Percentiles rank a stretch among this genome's conserved stretches.
Conservation (phyloP, 2,113 vertebrate genomes). For the Cyphomyrus discorhynchus region DNA sequence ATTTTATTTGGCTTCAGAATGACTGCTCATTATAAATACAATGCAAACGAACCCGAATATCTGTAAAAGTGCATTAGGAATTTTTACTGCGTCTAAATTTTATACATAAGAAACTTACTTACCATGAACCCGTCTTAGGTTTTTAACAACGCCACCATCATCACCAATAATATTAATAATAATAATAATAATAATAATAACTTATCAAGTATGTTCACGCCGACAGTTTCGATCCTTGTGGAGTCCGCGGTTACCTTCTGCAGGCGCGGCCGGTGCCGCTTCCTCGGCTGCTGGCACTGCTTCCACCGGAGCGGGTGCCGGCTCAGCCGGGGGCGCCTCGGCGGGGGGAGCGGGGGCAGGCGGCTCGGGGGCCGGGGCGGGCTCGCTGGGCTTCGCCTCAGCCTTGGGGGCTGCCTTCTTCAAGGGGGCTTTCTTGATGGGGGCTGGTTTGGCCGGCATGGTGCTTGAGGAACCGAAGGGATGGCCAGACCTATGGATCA, state of each 20-base stretch:
- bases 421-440: slow-evolving; percentile 53
- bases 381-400: neutral
- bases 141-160: neutral
- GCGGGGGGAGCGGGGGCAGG: neutral
- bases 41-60: neutral
- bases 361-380: neutral
- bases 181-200: neutral
- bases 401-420: slow-evolving; percentile 47
- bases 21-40: neutral
- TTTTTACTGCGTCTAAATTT: neutral
- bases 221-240: neutral
- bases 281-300: slow-evolving; percentile 12
- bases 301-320: slow-evolving; percentile 18
- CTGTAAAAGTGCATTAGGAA: neutral
- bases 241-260: slow-evolving; percentile 9
- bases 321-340: neutral
- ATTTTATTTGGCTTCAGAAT: neutral
- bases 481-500: slow-evolving; percentile 32
- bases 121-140: neutral
- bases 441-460: slow-evolving; percentile 47
- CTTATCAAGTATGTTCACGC: neutral
- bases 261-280: slow-evolving; percentile 18
- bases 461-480: slow-evolving; percentile 22
- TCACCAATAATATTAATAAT: neutral
- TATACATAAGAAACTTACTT: neutral